Base-by-base conservation (phyloP, 2,797 vertebrate species). In the Xiphophorus birchmanni region DNA sequence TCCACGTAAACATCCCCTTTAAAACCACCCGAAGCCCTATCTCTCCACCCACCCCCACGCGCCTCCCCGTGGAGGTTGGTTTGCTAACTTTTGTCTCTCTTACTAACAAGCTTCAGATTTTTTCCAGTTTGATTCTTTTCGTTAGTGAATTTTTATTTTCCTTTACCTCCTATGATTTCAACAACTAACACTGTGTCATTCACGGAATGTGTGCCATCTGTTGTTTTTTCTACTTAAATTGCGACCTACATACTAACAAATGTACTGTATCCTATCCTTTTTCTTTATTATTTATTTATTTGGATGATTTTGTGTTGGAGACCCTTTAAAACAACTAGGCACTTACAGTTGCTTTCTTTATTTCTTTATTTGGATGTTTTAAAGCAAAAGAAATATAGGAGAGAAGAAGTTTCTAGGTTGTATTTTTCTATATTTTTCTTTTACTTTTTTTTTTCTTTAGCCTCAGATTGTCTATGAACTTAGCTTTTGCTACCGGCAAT, bases 101-200 rank as follows among this genome's bases (percentile, higher is more conserved):
- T 96, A 96, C 96, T 96, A 96, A 96, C 91, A 94, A 94, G 93
- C 91, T 95, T 95, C 94, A 86, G 90, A 93, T 90, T 91, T 92
- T 90, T 95, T 93, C 94, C 89, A 91, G 92, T 95, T 93, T 94
- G 78, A 94, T 92, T 93, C 74, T 89, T 94, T 91, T 91, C 82
- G 89, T 94, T 94, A 92, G 89, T 94, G 92, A 86, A 81, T 93
- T 95, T 32, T 92, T 88, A 44, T 88, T 94, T 94, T 87, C 79
- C 86, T 89, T 92, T 91, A 88, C 91, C 89, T 91, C 87, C 92
- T 95, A 93, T 94, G 56, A 93, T 95, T 94, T 93, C 88, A 90
- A 94, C 86, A 83, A 97, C 97, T 98, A 97, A 98, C 97, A 96
- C 95, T 96, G 91, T 96, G 92, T 96, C 97, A 97, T 95, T 95